Evolutionary conservation across 2,888 invertebrate genomes (phyloP).

Genomic region (Branchipolynoe longqiensis): DNA sequence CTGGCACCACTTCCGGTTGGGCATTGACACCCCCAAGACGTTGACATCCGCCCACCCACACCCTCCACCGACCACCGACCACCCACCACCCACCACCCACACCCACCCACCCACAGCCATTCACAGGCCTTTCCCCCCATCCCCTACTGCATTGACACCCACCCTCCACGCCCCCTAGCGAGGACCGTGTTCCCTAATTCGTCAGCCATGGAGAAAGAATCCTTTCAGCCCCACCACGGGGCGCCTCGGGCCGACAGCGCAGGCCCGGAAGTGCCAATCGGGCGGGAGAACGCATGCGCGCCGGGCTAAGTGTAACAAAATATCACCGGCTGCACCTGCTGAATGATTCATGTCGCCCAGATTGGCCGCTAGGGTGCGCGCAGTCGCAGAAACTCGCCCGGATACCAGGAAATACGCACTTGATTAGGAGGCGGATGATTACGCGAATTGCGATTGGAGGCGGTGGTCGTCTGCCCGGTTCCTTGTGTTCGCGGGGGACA

Average conservation of each 20-base stretch:
- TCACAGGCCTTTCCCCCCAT: background rate
- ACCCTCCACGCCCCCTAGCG: background rate
- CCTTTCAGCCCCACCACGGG: conserved; percentile 27
- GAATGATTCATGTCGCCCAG: conserved; percentile 54
- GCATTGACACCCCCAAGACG: conserved; percentile 18
- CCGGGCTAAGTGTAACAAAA: conserved; percentile 52
- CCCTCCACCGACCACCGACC: no score
- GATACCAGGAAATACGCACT: conserved; percentile 55
- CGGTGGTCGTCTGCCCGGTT: no score
- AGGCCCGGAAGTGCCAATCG: conserved; percentile 47
- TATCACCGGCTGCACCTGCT: conserved; percentile 37
- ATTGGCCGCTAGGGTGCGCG: conserved; percentile 26
- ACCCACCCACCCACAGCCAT: background rate
- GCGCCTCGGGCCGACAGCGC: conserved; percentile 25
- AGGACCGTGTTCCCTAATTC: conserved; percentile 40
- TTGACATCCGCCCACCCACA: no score
- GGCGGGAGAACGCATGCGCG: conserved; percentile 33
- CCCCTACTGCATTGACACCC: background rate
- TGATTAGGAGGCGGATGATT: conserved; percentile 56
- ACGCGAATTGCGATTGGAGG: conserved; percentile 50
- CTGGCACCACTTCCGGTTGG: conserved; percentile 28
- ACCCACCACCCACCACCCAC: background rate
- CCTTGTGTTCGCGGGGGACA: no score
- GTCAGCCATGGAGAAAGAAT: conserved; percentile 50
- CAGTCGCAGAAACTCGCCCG: conserved; percentile 52